Evolutionary conservation across 2,797 vertebrate species (phyloP).

Genomic region (Nyctibius grandis): DNA sequence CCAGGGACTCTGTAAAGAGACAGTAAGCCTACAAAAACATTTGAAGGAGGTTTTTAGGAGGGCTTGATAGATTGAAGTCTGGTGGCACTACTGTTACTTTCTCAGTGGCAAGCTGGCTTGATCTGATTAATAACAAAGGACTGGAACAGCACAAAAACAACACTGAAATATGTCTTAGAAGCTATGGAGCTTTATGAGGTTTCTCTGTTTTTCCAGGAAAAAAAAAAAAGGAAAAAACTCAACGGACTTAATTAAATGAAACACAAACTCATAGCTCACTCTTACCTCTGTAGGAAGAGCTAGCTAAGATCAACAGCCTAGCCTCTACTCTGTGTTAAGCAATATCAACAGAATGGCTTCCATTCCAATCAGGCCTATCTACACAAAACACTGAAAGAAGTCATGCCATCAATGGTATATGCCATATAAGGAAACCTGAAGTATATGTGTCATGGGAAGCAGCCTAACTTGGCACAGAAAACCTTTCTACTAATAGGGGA

Average conservation of each 20-base stretch:
- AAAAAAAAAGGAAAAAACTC: background rate
- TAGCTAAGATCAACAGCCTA: background rate
- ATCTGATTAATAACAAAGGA: slow-evolving; percentile 19
- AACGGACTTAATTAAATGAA: background rate
- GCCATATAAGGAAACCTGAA: background rate
- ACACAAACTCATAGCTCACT: background rate
- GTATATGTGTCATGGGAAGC: background rate
- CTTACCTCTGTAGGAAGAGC: background rate
- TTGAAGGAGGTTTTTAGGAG: background rate
- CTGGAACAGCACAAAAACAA: background rate
- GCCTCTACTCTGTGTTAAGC: background rate
- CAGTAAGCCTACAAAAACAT: background rate
- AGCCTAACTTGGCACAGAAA: background rate
- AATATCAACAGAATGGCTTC: background rate
- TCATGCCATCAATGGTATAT: background rate
- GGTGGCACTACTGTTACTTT: background rate
- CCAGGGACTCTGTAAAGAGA: background rate
- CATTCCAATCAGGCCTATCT: background rate
- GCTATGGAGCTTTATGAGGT: background rate
- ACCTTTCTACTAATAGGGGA: background rate
- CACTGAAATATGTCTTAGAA: background rate
- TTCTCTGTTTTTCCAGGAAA: background rate
- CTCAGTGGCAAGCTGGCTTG: background rate
- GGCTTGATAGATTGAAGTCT: slow-evolving; percentile 17
- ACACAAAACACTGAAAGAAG: background rate